phyloP scores from a whole-genome alignment of 2,797 vertebrate species.

The Enteromius radiatus region DNA sequence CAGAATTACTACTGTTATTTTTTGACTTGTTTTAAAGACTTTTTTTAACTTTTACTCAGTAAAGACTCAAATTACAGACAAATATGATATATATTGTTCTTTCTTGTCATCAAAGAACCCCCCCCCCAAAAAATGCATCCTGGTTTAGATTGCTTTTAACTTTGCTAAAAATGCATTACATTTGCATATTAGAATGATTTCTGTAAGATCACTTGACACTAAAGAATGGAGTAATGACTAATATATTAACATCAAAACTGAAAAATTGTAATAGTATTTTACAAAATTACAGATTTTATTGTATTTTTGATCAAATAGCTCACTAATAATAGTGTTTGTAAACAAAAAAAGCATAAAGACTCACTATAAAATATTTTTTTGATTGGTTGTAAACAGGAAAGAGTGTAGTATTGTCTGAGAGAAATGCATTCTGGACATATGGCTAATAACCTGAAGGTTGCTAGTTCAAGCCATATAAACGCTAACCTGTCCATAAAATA shows the following conservation, averaged over 20 bases:
- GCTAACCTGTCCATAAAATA: not conserved
- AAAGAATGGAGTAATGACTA: not conserved
- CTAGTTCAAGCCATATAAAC: not conserved
- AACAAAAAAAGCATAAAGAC: not conserved
- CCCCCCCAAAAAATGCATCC: not conserved
- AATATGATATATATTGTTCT: not conserved
- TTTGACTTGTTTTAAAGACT: too few relatives aligned
- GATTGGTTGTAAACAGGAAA: not conserved
- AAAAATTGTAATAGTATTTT: too few relatives aligned
- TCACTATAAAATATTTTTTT: too few relatives aligned
- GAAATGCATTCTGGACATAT: not conserved
- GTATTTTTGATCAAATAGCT: too few relatives aligned
- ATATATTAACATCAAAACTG: too few relatives aligned
- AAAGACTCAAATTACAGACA: too few relatives aligned
- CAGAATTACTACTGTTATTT: too few relatives aligned
- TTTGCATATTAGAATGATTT: not conserved
- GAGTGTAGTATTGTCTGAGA: not conserved
- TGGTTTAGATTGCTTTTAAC: not conserved
- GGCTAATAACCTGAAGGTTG: not conserved
- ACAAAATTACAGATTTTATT: too few relatives aligned
- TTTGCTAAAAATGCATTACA: not conserved
- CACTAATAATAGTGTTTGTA: not conserved
- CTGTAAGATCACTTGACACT: not conserved
- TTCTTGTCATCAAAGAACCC: not conserved
- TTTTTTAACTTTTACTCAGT: too few relatives aligned